phyloP scores from a whole-genome alignment of 1,140 invertebrate genomes.

The Camponotus floridanus region DNA sequence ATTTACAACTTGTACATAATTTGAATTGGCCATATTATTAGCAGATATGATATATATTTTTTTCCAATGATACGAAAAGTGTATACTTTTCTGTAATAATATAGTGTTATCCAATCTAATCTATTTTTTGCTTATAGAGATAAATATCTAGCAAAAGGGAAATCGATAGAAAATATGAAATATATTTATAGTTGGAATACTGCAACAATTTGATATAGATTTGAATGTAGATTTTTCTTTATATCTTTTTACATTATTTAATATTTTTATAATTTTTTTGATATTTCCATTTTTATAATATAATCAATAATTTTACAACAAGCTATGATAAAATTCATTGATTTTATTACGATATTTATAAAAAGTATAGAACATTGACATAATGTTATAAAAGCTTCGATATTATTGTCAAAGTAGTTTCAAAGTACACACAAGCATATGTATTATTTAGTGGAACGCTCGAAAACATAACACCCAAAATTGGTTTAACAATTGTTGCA shows the following conservation, averaged over 20 bases:
- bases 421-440: background rate
- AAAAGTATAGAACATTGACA: conserved; percentile 30
- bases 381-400: conserved; percentile 25
- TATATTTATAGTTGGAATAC: conserved; percentile 65
- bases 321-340: background rate
- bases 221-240: conserved; percentile 12
- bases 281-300: background rate
- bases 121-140: conserved; percentile 24
- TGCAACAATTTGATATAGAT: background rate
- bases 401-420: conserved; percentile 28
- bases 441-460: background rate
- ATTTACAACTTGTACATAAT: background rate
- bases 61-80: conserved; percentile 36
- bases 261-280: background rate
- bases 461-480: conserved; percentile 17
- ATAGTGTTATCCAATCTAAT: conserved; percentile 17
- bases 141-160: background rate
- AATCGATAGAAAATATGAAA: conserved; percentile 34
- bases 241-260: conserved; percentile 1
- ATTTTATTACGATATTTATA: conserved; percentile 1
- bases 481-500: conserved; percentile 41
- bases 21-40: conserved; percentile 7
- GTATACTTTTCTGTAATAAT: conserved; percentile 40
- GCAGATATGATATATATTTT: conserved; percentile 29
- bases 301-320: background rate